Conservation (phyloP, 2,888 invertebrate genomes). For the Auanema freiburgensis region DNA sequence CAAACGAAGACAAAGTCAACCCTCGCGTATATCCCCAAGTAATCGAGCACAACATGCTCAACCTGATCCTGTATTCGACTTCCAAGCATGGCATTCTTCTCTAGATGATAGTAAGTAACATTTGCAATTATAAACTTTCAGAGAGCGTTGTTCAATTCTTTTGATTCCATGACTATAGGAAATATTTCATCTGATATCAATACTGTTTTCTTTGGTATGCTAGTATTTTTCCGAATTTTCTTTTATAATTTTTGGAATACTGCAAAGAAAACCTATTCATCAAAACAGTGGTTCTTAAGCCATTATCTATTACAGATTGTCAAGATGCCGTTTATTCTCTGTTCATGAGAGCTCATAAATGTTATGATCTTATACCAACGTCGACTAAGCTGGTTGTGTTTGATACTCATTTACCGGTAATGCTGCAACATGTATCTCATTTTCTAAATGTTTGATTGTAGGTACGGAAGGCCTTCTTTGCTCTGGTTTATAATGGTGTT, state of each 20-base stretch:
- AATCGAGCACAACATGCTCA: slow-evolving; percentile 22
- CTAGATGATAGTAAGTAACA: slow-evolving; percentile 43
- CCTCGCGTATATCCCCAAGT: slow-evolving; percentile 26
- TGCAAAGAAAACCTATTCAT: neutral
- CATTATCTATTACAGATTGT: slow-evolving; percentile 52
- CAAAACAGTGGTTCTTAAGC: neutral
- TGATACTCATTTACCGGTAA: slow-evolving; percentile 88
- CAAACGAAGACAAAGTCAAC: slow-evolving; percentile 13
- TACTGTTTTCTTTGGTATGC: slow-evolving; percentile 58
- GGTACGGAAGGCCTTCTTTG: slow-evolving; percentile 96
- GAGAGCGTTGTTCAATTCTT: slow-evolving; percentile 47
- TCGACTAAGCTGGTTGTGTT: slow-evolving; percentile 99
- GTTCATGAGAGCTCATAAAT: slow-evolving; percentile 99
- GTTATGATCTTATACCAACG: slow-evolving; percentile 98
- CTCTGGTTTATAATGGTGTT: slow-evolving; percentile 82
- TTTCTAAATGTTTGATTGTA: slow-evolving; percentile 18
- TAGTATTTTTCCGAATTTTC: neutral
- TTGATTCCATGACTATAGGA: slow-evolving; percentile 48
- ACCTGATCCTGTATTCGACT: slow-evolving; percentile 58
- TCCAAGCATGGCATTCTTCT: slow-evolving; percentile 58
- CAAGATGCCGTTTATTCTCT: slow-evolving; percentile 63
- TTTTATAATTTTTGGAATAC: neutral
- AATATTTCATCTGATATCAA: slow-evolving; percentile 51
- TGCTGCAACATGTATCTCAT: neutral
- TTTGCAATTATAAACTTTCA: slow-evolving; percentile 26